phyloP scores from a whole-genome alignment of 2,888 invertebrate species.

The Diaphora mendica region DNA sequence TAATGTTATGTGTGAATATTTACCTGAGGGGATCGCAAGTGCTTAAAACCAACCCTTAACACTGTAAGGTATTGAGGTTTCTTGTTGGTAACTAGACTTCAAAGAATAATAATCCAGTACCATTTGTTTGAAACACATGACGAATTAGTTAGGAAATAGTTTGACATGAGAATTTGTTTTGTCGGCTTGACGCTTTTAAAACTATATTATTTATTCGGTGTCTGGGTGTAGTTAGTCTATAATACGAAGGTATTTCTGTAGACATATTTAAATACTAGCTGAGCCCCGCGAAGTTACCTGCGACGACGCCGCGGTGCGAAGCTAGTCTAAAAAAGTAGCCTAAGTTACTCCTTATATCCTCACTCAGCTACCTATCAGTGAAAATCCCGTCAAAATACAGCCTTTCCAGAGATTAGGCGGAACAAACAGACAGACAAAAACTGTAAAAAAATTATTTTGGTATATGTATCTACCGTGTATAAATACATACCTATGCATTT shows the following conservation, averaged over 20 bases:
- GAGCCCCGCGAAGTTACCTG: no score
- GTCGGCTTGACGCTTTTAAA: neutral
- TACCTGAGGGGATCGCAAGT: slow-evolving; percentile 31
- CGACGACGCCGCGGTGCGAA: no score
- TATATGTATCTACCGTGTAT: no score
- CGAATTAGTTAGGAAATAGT: neutral
- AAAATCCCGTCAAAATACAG: no score
- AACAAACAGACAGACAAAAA: no score
- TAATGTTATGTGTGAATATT: slow-evolving; percentile 29
- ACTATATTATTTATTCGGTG: neutral
- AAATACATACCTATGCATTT: no score
- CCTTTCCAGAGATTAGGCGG: no score
- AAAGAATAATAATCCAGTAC: slow-evolving; percentile 32
- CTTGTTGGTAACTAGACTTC: slow-evolving; percentile 25
- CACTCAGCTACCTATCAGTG: no score
- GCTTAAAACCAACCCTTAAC: slow-evolving; percentile 35
- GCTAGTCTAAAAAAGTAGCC: no score
- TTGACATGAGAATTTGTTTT: neutral
- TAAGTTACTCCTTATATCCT: no score
- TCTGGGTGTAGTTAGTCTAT: neutral
- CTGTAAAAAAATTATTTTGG: no score
- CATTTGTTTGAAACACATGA: slow-evolving; percentile 17
- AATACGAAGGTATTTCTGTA: neutral
- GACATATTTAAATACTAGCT: no score
- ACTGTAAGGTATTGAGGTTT: slow-evolving; percentile 34